Percentiles rank a stretch among this genome's conserved stretches.
Conservation (phyloP, 1,140 invertebrate genomes). For the Listronotus oregonensis region DNA sequence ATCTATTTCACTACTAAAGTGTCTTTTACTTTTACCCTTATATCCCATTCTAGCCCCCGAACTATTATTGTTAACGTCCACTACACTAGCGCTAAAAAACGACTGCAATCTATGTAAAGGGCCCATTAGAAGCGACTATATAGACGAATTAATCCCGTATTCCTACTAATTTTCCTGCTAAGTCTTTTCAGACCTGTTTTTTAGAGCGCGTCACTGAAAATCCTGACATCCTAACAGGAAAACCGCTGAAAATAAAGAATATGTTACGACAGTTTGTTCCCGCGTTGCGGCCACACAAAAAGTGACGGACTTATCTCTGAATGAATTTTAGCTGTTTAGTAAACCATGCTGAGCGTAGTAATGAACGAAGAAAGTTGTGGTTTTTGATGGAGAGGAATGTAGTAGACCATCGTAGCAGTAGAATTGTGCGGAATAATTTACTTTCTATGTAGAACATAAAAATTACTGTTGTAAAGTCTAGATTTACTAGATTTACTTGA, state of each 20-base stretch:
- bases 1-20: constrained; percentile 49
- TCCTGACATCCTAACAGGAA: not conserved
- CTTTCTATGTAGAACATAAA: constrained; percentile 17
- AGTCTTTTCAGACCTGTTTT: not conserved
- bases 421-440: constrained; percentile 6
- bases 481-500: not conserved
- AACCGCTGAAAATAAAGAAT: constrained; percentile 4
- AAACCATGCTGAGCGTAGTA: constrained; percentile 5
- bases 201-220: not conserved
- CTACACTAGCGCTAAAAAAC: constrained; percentile 46
- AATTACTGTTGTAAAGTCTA: not conserved
- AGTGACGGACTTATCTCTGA: constrained; percentile 3
- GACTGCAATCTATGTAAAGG: constrained; percentile 45
- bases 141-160: not conserved
- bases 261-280: constrained; percentile 2
- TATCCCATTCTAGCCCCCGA: constrained; percentile 45
- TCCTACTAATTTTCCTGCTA: too few relatives aligned
- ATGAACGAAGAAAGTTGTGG: constrained; percentile 16
- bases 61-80: constrained; percentile 47
- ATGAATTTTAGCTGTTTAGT: constrained; percentile 8
- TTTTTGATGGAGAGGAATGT: constrained; percentile 1
- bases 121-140: constrained; percentile 38
- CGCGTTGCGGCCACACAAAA: constrained; percentile 7
- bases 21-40: constrained; percentile 48
- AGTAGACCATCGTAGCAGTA: not conserved